Evolutionary conservation across 2,113 vertebrate genomes (phyloP), one percentile per base, ranked within the genome.

Genomic region (Cercopithecus mona): DNA sequence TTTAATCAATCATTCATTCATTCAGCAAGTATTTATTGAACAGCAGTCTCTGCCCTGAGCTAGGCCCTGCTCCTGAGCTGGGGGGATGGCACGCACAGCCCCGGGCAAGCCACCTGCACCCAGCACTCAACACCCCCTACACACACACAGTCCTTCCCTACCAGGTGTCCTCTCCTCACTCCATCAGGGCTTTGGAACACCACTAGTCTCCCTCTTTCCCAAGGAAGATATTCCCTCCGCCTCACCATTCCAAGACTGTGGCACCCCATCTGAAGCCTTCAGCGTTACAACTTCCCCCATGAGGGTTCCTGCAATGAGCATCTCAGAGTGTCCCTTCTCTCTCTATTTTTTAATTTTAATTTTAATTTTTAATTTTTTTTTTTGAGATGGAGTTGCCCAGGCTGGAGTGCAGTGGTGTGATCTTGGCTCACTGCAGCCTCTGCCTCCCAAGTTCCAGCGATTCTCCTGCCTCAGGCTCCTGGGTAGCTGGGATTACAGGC

Each of bases 1-100:
- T 50, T 81, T 7, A 68, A 22, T 50, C 25, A 59, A 82, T 38
- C 12, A 45, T 79, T 85, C 95, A 97, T 79, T 96, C 94, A 88
- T 86, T 90, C 88, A 97, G 89, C 82, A 84, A 88, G 50, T 73
- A 84, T 68, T 79, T 66, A 66, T 22, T 35, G 76, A 43, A 25
- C 52, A 45, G 22, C 40, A 35, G 11, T 52, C 82, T 45, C 76
- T 45, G 45, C 40, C 32, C 50, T 38, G 30, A n/a, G 85, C 50
- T 55, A 38, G 18, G 32, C 5, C 3, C 59, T 27, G 59, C 40
- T 61, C 27, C 48, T 6, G 25, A 90, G 57, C 86, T 88, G 59
- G 45, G 68, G 78, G 45, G 59, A 55, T 50, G 40, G 50, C 52
- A 22, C 61, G 72, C 32, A 94, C 32, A 90, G 38, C 27, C 57